A percentile compares a stretch with the other conserved stretches of the same genome.
Evolutionary conservation across 2,113 vertebrate species (phyloP).

Genomic region (Oncorhynchus keta): DNA sequence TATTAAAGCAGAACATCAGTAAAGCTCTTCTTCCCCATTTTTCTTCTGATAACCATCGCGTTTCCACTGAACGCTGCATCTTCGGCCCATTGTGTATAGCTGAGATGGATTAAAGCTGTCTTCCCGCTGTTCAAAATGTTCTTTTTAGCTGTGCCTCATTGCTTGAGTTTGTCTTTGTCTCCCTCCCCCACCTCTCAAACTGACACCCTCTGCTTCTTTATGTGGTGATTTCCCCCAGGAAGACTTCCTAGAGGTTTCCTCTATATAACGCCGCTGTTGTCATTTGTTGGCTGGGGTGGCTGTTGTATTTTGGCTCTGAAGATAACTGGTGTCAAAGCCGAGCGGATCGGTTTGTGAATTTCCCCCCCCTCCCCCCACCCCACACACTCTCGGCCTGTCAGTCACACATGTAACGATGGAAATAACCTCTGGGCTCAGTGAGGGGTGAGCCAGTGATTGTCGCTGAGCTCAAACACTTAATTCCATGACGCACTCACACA

Average conservation of each 20-base stretch:
- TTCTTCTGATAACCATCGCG: conserved; percentile 50
- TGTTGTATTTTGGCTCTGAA: not conserved
- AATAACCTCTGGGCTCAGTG: conserved; percentile 20
- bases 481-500: not conserved
- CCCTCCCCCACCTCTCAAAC: not conserved
- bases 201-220: not conserved
- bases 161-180: not conserved
- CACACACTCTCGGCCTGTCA: not conserved
- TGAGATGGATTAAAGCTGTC: conserved; percentile 43
- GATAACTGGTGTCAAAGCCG: not conserved
- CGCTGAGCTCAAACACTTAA: conserved; percentile 2
- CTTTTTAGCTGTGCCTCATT: conserved; percentile 6
- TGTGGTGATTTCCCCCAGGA: not conserved
- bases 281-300: not conserved
- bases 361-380: not conserved
- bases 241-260: not conserved
- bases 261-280: not conserved
- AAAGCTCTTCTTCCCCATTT: conserved; percentile 35
- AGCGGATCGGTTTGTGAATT: conserved; percentile 9
- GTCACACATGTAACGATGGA: conserved; percentile 18
- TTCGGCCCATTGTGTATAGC: conserved; percentile 32
- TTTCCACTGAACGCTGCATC: conserved; percentile 39
- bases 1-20: conserved; percentile 61
- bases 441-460: not conserved
- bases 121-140: conserved; percentile 29